Evolutionary conservation across 2,797 vertebrate species (phyloP).

Genomic region (Tamandua tetradactyla): DNA sequence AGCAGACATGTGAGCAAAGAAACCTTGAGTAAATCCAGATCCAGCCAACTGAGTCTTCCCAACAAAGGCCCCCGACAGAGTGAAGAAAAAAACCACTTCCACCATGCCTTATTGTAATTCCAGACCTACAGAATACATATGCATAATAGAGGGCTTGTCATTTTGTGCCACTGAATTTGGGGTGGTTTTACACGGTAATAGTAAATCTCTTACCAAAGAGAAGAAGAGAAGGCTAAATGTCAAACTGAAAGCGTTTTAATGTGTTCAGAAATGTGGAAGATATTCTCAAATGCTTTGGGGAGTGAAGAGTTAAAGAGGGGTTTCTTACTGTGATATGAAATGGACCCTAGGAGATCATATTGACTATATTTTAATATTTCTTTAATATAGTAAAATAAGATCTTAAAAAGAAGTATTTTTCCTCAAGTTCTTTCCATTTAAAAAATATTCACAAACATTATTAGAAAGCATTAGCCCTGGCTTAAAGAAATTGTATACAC

Average conservation of each 20-base stretch:
- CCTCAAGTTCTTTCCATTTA: not conserved
- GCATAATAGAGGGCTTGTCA: not conserved
- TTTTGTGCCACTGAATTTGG: not conserved
- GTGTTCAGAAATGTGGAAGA: not conserved
- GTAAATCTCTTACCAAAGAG: not conserved
- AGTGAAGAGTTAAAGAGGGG: not conserved
- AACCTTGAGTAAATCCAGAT: not conserved
- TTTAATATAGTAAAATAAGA: not conserved
- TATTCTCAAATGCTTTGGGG: not conserved
- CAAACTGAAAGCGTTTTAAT: not conserved
- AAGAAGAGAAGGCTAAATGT: not conserved
- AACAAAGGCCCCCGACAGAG: not conserved
- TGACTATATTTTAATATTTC: not conserved
- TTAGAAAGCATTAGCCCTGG: not conserved
- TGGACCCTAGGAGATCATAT: not conserved
- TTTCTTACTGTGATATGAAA: not conserved
- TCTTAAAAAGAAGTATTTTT: not conserved
- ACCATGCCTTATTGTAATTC: too few relatives aligned
- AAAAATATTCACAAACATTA: not conserved
- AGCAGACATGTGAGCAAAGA: not conserved
- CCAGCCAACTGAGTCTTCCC: not conserved
- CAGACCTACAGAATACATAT: not conserved
- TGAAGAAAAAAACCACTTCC: not conserved
- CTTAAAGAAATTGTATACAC: not conserved
- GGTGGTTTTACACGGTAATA: not conserved